These are phyloP conservation scores for Diploptera punctata DNA, from an alignment of 2,888 invertebrate species.

Conservation along the genomic window DNA sequence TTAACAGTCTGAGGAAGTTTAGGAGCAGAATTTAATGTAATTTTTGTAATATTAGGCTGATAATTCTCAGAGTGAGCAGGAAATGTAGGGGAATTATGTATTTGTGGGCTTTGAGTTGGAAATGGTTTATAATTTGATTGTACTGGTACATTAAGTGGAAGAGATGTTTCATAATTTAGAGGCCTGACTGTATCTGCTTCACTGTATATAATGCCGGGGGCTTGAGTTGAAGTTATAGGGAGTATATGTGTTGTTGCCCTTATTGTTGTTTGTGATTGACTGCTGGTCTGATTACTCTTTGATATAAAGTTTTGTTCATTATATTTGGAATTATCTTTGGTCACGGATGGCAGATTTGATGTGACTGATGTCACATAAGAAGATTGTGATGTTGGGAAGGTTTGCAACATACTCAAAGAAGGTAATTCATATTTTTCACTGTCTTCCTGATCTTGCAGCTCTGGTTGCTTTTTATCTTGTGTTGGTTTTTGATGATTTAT, in stretches of 20 bases:
- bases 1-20: neutral
- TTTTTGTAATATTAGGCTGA: neutral
- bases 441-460: no score
- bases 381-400: no score
- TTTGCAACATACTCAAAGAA: no score
- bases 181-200: slow-evolving; percentile 36
- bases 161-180: slow-evolving; percentile 30
- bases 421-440: no score
- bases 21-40: neutral
- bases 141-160: slow-evolving; percentile 35
- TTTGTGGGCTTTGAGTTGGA: neutral
- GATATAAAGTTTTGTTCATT: no score
- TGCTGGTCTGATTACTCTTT: no score
- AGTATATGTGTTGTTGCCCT: neutral
- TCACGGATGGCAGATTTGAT: no score
- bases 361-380: no score
- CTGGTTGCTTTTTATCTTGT: neutral
- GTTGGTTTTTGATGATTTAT: neutral
- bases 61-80: neutral
- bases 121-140: slow-evolving; percentile 26
- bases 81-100: neutral
- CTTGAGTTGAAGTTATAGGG: slow-evolving; percentile 30
- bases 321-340: no score
- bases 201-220: neutral
- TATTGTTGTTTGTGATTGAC: neutral